These are phyloP conservation scores for Equus przewalskii DNA, from an alignment of 2,113 vertebrate species.

Conservation along the genomic window DNA sequence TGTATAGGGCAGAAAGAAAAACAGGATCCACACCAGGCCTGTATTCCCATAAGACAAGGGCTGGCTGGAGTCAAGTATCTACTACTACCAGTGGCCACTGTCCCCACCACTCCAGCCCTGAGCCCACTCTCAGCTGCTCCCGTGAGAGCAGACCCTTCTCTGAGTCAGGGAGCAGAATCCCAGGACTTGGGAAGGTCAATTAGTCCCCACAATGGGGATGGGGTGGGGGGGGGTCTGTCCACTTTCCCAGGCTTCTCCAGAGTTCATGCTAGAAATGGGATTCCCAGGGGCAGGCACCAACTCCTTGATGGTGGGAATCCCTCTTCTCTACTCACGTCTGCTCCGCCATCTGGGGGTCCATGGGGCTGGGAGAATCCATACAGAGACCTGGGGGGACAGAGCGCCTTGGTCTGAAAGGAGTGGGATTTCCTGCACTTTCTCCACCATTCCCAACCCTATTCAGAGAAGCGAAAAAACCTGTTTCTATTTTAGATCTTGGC, in stretches of 20 bases:
- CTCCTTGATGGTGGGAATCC: not conserved
- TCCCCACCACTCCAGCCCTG: not conserved
- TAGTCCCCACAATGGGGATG: not conserved
- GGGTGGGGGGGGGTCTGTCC: not conserved
- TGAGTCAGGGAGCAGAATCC: not conserved
- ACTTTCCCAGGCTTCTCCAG: not conserved
- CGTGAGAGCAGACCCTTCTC: not conserved
- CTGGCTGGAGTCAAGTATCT: not conserved
- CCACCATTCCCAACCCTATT: not conserved
- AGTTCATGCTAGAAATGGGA: not conserved
- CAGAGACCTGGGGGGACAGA: slow-evolving; percentile 89
- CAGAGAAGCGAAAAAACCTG: not conserved
- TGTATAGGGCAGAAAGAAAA: slow-evolving; percentile 1
- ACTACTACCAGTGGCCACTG: not conserved
- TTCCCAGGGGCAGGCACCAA: not conserved
- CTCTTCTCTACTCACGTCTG: slow-evolving; percentile 90
- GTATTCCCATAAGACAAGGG: not conserved
- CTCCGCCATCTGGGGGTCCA: slow-evolving; percentile 88
- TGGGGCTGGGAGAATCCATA: slow-evolving; percentile 90
- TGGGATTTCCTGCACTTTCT: not conserved
- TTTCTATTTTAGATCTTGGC: slow-evolving; percentile 46
- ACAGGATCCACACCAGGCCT: not conserved
- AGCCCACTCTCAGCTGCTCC: not conserved
- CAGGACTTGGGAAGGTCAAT: not conserved
- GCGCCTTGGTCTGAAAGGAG: slow-evolving; percentile 49